Percentiles rank a stretch among this genome's conserved stretches.
These are phyloP conservation scores for Sinotaia quadrata DNA, from an alignment of 2,888 invertebrate species.

Conservation along the genomic window DNA sequence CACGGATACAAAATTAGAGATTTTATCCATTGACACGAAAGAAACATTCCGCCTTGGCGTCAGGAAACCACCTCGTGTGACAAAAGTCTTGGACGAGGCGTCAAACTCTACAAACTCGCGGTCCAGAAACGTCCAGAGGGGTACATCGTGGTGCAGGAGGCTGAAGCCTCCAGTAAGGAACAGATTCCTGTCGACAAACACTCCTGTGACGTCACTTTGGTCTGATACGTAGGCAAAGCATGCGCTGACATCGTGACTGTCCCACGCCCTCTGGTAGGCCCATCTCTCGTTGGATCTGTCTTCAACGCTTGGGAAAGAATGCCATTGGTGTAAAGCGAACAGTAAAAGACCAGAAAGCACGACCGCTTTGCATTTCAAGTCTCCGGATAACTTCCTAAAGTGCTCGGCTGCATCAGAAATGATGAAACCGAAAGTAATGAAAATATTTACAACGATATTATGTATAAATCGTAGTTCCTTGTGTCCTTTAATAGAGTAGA, in stretches of 20 bases:
- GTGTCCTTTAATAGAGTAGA: slow-evolving; percentile 53
- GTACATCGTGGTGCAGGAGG: slow-evolving; percentile 52
- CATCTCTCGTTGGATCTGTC: slow-evolving; percentile 36
- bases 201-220: slow-evolving; percentile 56
- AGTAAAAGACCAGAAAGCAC: background rate
- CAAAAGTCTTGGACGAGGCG: background rate
- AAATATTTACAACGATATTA: slow-evolving; percentile 49
- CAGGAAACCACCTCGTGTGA: background rate
- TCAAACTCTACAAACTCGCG: slow-evolving; percentile 49
- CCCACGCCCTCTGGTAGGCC: slow-evolving; percentile 38
- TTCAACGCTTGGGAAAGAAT: slow-evolving; percentile 26
- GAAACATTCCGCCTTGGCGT: slow-evolving; percentile 8
- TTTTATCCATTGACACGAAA: slow-evolving; percentile 36
- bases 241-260: slow-evolving; percentile 44
- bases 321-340: slow-evolving; percentile 34
- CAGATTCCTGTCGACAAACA: slow-evolving; percentile 51
- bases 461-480: slow-evolving; percentile 62
- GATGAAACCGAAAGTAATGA: slow-evolving; percentile 31
- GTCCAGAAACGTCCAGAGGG: slow-evolving; percentile 49
- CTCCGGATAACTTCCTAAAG: background rate
- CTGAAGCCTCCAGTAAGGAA: slow-evolving; percentile 53
- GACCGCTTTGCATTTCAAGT: background rate
- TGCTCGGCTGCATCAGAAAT: background rate
- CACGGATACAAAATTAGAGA: slow-evolving; percentile 53
- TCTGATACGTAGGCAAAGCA: slow-evolving; percentile 52